A percentile compares a stretch with the other conserved stretches of the same genome.
phyloP scores from a whole-genome alignment of 2,888 invertebrate genomes.

The Limnephilus marmoratus region DNA sequence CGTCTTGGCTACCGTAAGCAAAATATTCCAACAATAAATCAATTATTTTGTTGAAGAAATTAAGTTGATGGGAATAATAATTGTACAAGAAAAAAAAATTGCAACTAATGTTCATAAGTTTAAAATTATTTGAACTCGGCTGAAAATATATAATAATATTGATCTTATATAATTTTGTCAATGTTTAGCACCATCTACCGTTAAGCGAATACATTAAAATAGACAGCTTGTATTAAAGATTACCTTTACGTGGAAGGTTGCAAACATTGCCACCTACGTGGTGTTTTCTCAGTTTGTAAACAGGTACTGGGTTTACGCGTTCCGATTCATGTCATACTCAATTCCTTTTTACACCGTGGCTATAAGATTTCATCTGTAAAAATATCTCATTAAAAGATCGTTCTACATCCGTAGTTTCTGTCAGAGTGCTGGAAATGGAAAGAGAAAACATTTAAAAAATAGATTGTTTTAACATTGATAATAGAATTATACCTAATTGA shows the following conservation, averaged over 20 bases:
- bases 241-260: neutral
- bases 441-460: neutral
- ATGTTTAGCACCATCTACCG: neutral
- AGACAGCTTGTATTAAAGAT: neutral
- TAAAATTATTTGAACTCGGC: no score
- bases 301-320: neutral
- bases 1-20: neutral
- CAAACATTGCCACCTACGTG: neutral
- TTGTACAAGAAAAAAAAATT: no score
- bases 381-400: neutral
- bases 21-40: neutral
- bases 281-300: neutral
- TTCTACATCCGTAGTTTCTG: neutral
- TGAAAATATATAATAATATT: no score
- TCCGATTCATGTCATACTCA: neutral
- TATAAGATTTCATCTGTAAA: neutral
- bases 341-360: neutral
- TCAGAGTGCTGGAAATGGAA: neutral
- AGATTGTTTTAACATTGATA: no score
- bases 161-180: no score
- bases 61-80: no score
- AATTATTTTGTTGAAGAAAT: no score
- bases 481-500: no score
- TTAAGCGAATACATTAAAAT: neutral
- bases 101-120: no score